A percentile compares a stretch with the other conserved stretches of the same genome.
Conservation (phyloP, 2,888 invertebrate species). For the Euzophera pinguis region DNA sequence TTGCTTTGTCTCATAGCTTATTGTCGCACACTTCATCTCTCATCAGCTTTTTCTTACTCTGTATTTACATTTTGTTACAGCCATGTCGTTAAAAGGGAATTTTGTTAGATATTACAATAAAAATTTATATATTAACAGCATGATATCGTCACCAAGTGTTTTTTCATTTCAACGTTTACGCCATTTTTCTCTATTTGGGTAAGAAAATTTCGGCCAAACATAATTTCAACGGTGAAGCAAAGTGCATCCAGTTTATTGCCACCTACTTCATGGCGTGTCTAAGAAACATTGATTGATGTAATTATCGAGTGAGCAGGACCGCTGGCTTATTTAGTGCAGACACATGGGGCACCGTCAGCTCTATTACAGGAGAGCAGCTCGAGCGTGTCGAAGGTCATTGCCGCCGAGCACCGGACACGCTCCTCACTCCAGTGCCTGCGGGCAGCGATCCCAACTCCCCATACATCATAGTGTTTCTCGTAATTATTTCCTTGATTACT, state of each 20-base stretch:
- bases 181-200: too few relatives aligned
- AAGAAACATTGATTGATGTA: conserved; percentile 6
- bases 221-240: neutral
- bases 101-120: too few relatives aligned
- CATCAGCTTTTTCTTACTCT: too few relatives aligned
- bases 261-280: conserved; percentile 1
- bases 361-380: conserved; percentile 25
- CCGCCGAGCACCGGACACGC: conserved; percentile 15
- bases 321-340: conserved; percentile 12
- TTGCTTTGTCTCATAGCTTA: too few relatives aligned
- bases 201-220: too few relatives aligned
- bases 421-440: conserved; percentile 18
- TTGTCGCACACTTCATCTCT: too few relatives aligned
- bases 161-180: too few relatives aligned
- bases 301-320: conserved; percentile 1
- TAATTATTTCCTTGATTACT: conserved; percentile 36
- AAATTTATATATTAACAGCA: too few relatives aligned
- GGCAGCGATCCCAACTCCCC: conserved; percentile 28
- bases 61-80: too few relatives aligned
- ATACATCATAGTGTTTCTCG: conserved; percentile 22
- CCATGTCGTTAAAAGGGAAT: too few relatives aligned
- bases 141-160: too few relatives aligned
- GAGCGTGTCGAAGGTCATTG: conserved; percentile 34
- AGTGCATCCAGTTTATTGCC: neutral
- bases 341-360: conserved; percentile 21